A percentile compares a stretch with the other conserved stretches of the same genome.
Evolutionary conservation across 2,888 invertebrate genomes (phyloP).

Genomic region (Aphidius colemani): DNA sequence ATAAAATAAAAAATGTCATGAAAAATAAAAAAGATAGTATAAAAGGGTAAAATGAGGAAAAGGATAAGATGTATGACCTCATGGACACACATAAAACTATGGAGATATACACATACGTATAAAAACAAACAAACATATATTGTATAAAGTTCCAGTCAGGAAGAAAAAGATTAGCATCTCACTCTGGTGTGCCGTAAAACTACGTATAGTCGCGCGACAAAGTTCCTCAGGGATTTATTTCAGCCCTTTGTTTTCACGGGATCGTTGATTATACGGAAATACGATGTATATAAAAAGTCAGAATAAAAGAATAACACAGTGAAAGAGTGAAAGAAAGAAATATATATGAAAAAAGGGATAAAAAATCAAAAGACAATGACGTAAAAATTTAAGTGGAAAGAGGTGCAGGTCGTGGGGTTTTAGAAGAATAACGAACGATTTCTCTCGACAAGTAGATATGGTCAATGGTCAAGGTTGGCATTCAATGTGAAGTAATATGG

Average conservation of each 20-base stretch:
- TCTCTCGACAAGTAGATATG: too few species aligned
- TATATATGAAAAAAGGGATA: background rate
- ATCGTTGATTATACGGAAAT: slow-evolving; percentile 41
- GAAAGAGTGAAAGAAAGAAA: background rate
- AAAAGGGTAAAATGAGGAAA: background rate
- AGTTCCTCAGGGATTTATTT: slow-evolving; percentile 40
- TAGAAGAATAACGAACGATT: too few species aligned
- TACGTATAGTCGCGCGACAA: slow-evolving; percentile 40
- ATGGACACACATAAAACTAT: slow-evolving; percentile 31
- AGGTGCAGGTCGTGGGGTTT: background rate
- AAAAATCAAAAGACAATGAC: background rate
- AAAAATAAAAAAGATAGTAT: too few species aligned
- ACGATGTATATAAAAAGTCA: slow-evolving; percentile 1
- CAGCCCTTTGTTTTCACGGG: slow-evolving; percentile 43
- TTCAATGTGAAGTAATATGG: too few species aligned
- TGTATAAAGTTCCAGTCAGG: too few species aligned
- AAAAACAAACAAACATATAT: too few species aligned
- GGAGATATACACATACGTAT: slow-evolving; percentile 8
- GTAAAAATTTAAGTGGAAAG: background rate
- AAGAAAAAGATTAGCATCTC: slow-evolving; percentile 41
- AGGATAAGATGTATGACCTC: slow-evolving; percentile 26
- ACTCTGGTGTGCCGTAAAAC: slow-evolving; percentile 37
- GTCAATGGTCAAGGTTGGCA: too few species aligned
- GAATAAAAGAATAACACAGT: background rate
- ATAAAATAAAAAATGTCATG: too few species aligned